Evolutionary conservation across 1,140 invertebrate genomes (phyloP).

Genomic region (Phocides pigmalion): DNA sequence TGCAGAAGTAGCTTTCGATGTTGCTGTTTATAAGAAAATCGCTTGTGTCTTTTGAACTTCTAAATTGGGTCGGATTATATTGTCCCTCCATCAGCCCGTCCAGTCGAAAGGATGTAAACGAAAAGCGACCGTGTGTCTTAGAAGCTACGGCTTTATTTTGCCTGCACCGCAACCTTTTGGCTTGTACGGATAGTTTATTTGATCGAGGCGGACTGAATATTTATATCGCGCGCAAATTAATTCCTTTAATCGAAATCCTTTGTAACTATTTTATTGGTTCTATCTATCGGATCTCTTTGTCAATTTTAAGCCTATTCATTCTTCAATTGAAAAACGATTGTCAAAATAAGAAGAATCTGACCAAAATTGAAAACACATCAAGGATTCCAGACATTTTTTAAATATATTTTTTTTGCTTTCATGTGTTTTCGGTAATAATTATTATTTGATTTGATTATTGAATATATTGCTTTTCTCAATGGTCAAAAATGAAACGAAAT

Average conservation of each 20-base stretch:
- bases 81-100: slow-evolving; percentile 53
- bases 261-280: neutral
- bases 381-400: neutral
- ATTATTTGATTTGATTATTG: neutral
- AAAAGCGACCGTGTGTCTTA: slow-evolving; percentile 31
- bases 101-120: slow-evolving; percentile 49
- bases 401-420: neutral
- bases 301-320: neutral
- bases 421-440: neutral
- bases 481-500: too few species aligned
- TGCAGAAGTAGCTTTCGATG: slow-evolving; percentile 64
- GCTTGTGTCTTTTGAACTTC: slow-evolving; percentile 51
- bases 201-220: slow-evolving; percentile 10
- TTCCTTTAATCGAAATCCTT: too few species aligned
- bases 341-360: neutral
- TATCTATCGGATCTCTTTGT: neutral
- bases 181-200: slow-evolving; percentile 39
- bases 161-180: slow-evolving; percentile 47
- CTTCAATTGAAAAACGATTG: neutral
- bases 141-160: slow-evolving; percentile 26
- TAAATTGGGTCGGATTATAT: slow-evolving; percentile 58
- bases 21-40: slow-evolving; percentile 54
- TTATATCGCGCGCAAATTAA: neutral
- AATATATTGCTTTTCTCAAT: neutral
- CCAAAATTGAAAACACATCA: neutral